Evolutionary conservation across 2,113 vertebrate genomes (phyloP), one percentile per base, ranked within the genome.

Genomic region (Leptocoma aspasia): DNA sequence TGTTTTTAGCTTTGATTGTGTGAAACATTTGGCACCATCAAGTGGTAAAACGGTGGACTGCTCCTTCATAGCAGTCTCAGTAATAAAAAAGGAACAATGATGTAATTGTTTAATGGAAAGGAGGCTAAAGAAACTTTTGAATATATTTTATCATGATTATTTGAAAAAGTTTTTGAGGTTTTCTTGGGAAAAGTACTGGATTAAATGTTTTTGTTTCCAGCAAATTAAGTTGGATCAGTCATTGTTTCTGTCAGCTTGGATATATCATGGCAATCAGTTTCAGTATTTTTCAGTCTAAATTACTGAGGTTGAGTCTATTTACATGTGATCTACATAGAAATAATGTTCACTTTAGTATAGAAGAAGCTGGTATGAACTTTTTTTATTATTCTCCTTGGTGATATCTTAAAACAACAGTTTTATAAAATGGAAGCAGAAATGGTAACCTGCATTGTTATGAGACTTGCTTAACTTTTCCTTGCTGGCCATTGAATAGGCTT

Each of bases 21-120:
- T 91, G 85, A 54, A 94, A 15, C 54, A 53, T 92, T 92, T 97
- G 79, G 92, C 63, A 86, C 96, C 96, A 76, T 88, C 98, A 96
- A 84, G 97, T 96, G 97, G 95, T 96, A 53, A 90, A 94, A 64
- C 1, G 2, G 26, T 70, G 57, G 42, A 97, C 45, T 94, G 86
- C 94, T 79, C 28, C 33, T 90, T 63, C 37, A 9, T 22, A 33
- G n/a, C 33, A 28, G 15, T 33, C 61, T 75, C 12, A 20, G 8
- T 17, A 39, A 41, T 68, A 35, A 37, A 57, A 57, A 72, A n/a
- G 12, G 28, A 41, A 15, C 26, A 45, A 13, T 57, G 9, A 5
- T 4, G 2, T 7, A 14, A 28, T 15, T 49, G 9, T 8, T 3
- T 57, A 10, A 64, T 47, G 72, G 15, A 86, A 82, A 60, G 7